These are phyloP conservation scores for Pissodes strobi DNA, from an alignment of 1,140 invertebrate genomes.

Conservation along the genomic window DNA sequence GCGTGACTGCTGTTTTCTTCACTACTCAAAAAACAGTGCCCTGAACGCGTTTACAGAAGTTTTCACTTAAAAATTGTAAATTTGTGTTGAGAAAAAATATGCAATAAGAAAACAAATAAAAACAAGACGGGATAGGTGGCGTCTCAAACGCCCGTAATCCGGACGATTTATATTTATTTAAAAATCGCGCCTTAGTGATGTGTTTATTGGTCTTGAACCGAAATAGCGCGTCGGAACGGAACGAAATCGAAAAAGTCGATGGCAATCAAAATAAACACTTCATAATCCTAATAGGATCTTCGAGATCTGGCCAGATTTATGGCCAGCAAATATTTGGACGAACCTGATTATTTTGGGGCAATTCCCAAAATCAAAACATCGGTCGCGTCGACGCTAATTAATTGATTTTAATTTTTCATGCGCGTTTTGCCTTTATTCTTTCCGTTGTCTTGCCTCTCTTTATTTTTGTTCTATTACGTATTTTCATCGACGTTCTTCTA, in stretches of 20 bases:
- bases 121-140: too few species aligned
- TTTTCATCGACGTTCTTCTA: too few species aligned
- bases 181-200: slow-evolving; percentile 46
- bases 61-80: too few species aligned
- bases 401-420: slow-evolving; percentile 7
- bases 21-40: too few species aligned
- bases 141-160: too few species aligned
- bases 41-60: too few species aligned
- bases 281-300: slow-evolving; percentile 43
- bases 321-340: slow-evolving; percentile 34
- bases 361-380: slow-evolving; percentile 33
- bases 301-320: slow-evolving; percentile 31
- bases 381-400: background rate
- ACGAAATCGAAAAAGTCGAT: slow-evolving; percentile 46
- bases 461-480: too few species aligned
- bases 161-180: slow-evolving; percentile 53
- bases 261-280: slow-evolving; percentile 47
- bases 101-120: too few species aligned
- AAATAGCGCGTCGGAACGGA: slow-evolving; percentile 42
- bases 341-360: slow-evolving; percentile 30
- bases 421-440: too few species aligned
- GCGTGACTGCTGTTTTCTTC: too few species aligned
- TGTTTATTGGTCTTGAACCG: slow-evolving; percentile 49
- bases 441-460: too few species aligned
- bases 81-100: too few species aligned